Base-by-base conservation (phyloP, 2,888 invertebrate species). In the Desoria tigrina region DNA sequence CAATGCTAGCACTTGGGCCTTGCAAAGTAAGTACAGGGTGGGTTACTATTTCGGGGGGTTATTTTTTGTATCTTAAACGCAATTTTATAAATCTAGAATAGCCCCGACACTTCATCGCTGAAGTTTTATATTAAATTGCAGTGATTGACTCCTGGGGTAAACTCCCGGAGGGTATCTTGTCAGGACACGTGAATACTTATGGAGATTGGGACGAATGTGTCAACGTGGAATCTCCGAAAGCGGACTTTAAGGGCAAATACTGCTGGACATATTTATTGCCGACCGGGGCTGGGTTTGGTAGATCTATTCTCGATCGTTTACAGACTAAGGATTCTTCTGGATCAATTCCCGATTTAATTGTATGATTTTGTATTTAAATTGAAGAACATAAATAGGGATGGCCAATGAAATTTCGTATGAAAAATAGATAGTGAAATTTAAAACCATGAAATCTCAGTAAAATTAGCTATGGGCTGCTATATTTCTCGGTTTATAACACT, bases 91-190 rank as follows among this genome's bases (percentile, higher is more conserved):
- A 16, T 39, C 16, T 16, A 39, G 9, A 39, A 9, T 32, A 32
- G 32, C 32, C 32, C 6, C 32, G 32, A 32, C 6, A 21, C n/a
- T 45, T 45, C 45, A 16, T 39, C 39, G n/a, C 7, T 32, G 32
- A 4, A 32, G 11, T 32, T 32, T 32, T n/a, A n/a, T n/a, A n/a
- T n/a, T 11, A 32, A 32, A 32, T 45, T 45, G 9, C 58, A 71
- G 71, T 71, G 71, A 26, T 68, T 9, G 71, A 71, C 39, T 65
- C 71, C 14, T 58, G 51, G 27, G 71, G 59, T 11, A 71, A 71
- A 42, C 23, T 66, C 4, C 68, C 71, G 6, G 63, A 62, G 23
- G 70, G 70, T 7, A 4, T 70, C 6, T 45, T 70, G 14, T 62
- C 53, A 26, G 65, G 67, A 0, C 65, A 70, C 50, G 9, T 42